phyloP scores from a whole-genome alignment of 2,113 vertebrate genomes.

The Phodopus roborovskii region DNA sequence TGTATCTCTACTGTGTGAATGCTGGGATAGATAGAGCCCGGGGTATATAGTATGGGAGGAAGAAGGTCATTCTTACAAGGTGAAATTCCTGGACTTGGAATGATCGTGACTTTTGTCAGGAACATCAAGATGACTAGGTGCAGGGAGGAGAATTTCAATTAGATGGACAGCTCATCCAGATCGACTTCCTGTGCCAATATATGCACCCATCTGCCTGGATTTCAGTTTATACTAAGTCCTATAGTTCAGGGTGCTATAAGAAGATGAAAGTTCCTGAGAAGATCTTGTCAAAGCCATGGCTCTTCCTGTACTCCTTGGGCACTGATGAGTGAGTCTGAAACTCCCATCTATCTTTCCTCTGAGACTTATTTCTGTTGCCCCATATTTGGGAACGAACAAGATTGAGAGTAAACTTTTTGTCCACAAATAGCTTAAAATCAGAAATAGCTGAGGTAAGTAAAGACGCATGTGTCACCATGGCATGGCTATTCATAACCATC shows the following conservation, averaged over 20 bases:
- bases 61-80: background rate
- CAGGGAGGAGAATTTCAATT: background rate
- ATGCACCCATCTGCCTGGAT: background rate
- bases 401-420: background rate
- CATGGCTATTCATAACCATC: background rate
- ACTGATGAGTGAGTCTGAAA: background rate
- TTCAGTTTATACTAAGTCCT: background rate
- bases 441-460: background rate
- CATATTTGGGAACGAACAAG: background rate
- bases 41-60: fast-evolving
- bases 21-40: too few relatives aligned
- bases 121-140: background rate
- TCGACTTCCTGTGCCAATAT: background rate
- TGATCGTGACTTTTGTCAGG: background rate
- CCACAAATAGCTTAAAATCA: background rate
- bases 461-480: background rate
- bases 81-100: background rate
- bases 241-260: background rate
- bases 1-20: too few relatives aligned
- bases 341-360: background rate
- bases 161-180: background rate
- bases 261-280: background rate
- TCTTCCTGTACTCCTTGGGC: background rate
- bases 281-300: too few relatives aligned
- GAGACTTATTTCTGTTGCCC: background rate